Evolutionary conservation across 2,888 invertebrate genomes (phyloP).

Genomic region (Eilema sororculum): DNA sequence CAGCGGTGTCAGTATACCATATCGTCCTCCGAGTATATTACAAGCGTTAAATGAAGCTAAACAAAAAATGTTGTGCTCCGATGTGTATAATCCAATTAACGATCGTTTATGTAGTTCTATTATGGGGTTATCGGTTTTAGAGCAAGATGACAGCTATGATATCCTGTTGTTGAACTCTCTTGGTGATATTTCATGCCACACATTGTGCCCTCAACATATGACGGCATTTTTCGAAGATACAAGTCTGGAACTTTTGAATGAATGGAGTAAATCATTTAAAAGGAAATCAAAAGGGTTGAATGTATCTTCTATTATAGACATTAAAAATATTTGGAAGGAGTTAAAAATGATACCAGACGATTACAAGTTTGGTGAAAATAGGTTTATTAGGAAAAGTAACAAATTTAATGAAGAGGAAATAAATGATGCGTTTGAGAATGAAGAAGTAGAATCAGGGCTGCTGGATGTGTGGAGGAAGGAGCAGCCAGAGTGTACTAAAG

Average conservation of each 20-base stretch:
- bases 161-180: slow-evolving; percentile 76
- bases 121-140: slow-evolving; percentile 66
- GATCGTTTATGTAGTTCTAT: slow-evolving; percentile 68
- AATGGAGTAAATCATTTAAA: slow-evolving; percentile 70
- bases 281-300: slow-evolving; percentile 59
- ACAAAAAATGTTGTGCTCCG: slow-evolving; percentile 65
- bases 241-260: slow-evolving; percentile 62
- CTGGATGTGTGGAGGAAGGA: slow-evolving; percentile 70
- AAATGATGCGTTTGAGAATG: slow-evolving; percentile 65
- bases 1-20: slow-evolving; percentile 68
- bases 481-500: slow-evolving; percentile 32
- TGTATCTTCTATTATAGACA: slow-evolving; percentile 65
- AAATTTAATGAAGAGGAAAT: slow-evolving; percentile 72
- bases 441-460: slow-evolving; percentile 70
- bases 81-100: slow-evolving; percentile 69
- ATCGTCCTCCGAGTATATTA: slow-evolving; percentile 72
- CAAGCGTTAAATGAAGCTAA: slow-evolving; percentile 67
- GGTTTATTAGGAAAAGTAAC: slow-evolving; percentile 31
- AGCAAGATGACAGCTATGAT: slow-evolving; percentile 66
- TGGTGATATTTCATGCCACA: slow-evolving; percentile 77
- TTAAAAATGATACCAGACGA: slow-evolving; percentile 67
- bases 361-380: slow-evolving; percentile 56
- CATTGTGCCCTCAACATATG: slow-evolving; percentile 69
- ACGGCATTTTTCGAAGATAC: slow-evolving; percentile 69
- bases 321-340: slow-evolving; percentile 65